Evolutionary conservation across 2,113 vertebrate genomes (phyloP).

Genomic region (Danionella cerebrum): DNA sequence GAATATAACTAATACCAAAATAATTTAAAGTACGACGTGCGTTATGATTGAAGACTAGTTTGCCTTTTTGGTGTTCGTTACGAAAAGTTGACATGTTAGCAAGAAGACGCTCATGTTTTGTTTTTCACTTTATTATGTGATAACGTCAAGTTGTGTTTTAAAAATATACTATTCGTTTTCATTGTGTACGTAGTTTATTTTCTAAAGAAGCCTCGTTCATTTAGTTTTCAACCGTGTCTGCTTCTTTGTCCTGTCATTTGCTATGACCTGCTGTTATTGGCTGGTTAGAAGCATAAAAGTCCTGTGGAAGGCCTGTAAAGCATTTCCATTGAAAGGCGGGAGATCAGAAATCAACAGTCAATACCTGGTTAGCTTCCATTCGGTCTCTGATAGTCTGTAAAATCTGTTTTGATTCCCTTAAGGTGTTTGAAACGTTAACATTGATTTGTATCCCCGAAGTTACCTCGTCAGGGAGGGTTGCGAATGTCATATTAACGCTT

Average conservation of each 20-base stretch:
- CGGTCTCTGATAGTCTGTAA: background rate
- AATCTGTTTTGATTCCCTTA: no score
- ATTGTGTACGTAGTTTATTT: background rate
- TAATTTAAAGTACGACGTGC: no score
- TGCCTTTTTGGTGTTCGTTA: background rate
- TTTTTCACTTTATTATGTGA: background rate
- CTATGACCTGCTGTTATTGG: background rate
- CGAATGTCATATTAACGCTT: background rate
- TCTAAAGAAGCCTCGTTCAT: background rate
- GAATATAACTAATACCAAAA: no score
- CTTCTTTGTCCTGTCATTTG: background rate
- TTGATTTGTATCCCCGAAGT: background rate
- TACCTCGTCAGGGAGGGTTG: background rate
- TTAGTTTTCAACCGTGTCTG: background rate
- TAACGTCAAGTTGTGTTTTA: background rate
- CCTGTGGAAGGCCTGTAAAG: conserved; percentile 8
- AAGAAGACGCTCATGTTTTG: background rate
- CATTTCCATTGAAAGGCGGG: conserved; percentile 56
- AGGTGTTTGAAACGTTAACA: background rate
- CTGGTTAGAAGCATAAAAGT: background rate
- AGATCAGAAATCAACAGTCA: conserved; percentile 47
- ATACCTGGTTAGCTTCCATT: no score
- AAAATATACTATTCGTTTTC: background rate
- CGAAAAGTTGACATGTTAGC: background rate
- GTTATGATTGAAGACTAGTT: no score